Base-by-base conservation (phyloP, 2,113 vertebrate species). In the Nyctereutes procyonoides region DNA sequence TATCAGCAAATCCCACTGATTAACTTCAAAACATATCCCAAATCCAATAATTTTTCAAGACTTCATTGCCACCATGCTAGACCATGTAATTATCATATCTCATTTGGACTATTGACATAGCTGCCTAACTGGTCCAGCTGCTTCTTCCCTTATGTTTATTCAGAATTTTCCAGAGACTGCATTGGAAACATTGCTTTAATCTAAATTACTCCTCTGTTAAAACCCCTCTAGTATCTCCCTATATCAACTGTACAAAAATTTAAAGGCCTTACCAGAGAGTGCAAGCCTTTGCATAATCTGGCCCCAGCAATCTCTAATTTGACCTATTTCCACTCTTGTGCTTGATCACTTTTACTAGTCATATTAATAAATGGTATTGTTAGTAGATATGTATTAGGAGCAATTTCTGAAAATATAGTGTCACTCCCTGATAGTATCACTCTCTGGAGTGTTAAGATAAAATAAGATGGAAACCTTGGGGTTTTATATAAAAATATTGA, bases 61-160 rank as follows among this genome's bases (percentile, higher is more conserved):
- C 35, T 85, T 63, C 51, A 8, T 0, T 1, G 32, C 17, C 60
- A 32, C 71, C 48, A 20, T 30, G 22, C 60, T 74, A 48, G 16
- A 82, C n/a, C 22, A 53, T 2, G 11, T 62, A 73, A 48, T 16
- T 51, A 15, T 82, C 8, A 11, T 24, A n/a, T 60, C 32, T 82
- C 81, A 48, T 76, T 65, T 67, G 62, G 53, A 79, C 16, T 15
- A 56, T 13, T 35, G 32, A 43, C 19, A 24, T 1, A 97, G 91
- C 51, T 62, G 30, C 14, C n/a, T 60, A 28, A 97, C 93, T 95
- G 79, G 81, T 71, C 85, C 53, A 69, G 43, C 88, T 67, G 55
- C 71, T 88, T 97, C 51, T 58, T 6, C 24, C 8, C 30, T 79
- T 65, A 51, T 0, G 30, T 87, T 88, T 56, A 74, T 30, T 48